Base-by-base conservation (phyloP, 2,888 invertebrate genomes). In the Phanerotoma sp. region DNA sequence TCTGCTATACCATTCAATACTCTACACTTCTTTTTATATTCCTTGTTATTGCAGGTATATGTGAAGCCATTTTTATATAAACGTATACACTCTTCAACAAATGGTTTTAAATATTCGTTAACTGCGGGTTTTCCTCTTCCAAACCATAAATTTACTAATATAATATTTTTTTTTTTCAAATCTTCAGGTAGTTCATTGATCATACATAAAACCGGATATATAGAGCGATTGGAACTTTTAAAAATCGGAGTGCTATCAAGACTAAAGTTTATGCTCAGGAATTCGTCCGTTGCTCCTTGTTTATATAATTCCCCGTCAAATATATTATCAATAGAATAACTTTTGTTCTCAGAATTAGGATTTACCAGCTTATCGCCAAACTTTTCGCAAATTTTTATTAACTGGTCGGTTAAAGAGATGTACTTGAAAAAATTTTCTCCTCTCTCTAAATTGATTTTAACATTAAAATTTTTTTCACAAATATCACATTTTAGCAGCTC, bases 191-290 rank as follows among this genome's bases (percentile, higher is more conserved):
- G n/a, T n/a, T n/a, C n/a, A n/a, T 47, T 47, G 21, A 47, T 47
- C 10, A 37, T 35, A 20, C 28, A 48, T 9, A 48, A n/a, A 18
- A 48, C n/a, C 10, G 25, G 38, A 48, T 37, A 48, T 20, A 35
- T 13, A 48, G 22, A 22, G 11, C 5, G 21, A 37, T 38, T 20
- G 11, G 38, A 48, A 13, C 25, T 21, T 6, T 48, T 22, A 37
- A 38, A 37, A 13, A 48, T 13, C 6, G 28, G 21, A n/a, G 13
- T 33, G 13, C 38, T 22, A 13, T 48, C 48, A 9, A 35, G 20
- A 35, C 21, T 37, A 11, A 33, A 48, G 21, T 33, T 48, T 11
- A 45, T 30, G 13, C 30, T 30, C 15, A 45, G 13, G 6, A 30
- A n/a, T 16, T 13, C 11, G 13, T 30, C 22, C 5, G 11, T 11